These are phyloP conservation scores for Leptinotarsa texana DNA, from an alignment of 1,140 invertebrate genomes.

Conservation along the genomic window DNA sequence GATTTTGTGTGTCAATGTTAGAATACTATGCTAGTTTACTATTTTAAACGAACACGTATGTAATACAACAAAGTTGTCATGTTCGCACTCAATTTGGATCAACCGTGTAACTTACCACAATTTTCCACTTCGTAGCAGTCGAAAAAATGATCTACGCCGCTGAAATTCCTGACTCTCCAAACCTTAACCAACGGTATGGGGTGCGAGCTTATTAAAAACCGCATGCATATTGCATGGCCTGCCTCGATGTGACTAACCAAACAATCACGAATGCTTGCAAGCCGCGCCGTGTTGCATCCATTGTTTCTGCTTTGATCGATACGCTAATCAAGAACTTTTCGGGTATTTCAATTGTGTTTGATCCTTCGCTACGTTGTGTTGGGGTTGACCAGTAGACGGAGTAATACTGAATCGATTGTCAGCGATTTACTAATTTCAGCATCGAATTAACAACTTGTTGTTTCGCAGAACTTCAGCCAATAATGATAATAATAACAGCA, in stretches of 20 bases:
- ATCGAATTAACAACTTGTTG: no score
- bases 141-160: neutral
- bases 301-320: conserved; percentile 21
- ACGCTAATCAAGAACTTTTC: conserved; percentile 25
- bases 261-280: conserved; percentile 36
- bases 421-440: neutral
- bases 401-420: conserved; percentile 1
- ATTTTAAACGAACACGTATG: no score
- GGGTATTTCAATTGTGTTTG: conserved; percentile 29
- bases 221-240: conserved; percentile 44
- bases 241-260: conserved; percentile 33
- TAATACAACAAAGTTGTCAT: no score
- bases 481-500: no score
- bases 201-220: conserved; percentile 44
- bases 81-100: no score
- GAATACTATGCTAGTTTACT: no score
- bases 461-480: no score
- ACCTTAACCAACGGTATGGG: conserved; percentile 18
- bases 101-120: no score
- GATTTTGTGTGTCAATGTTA: no score
- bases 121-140: no score
- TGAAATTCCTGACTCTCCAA: neutral
- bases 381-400: neutral
- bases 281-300: conserved; percentile 16
- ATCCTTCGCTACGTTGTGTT: conserved; percentile 23